Evolutionary conservation across 2,797 vertebrate genomes (phyloP).

Genomic region (Cichlasoma orientale): DNA sequence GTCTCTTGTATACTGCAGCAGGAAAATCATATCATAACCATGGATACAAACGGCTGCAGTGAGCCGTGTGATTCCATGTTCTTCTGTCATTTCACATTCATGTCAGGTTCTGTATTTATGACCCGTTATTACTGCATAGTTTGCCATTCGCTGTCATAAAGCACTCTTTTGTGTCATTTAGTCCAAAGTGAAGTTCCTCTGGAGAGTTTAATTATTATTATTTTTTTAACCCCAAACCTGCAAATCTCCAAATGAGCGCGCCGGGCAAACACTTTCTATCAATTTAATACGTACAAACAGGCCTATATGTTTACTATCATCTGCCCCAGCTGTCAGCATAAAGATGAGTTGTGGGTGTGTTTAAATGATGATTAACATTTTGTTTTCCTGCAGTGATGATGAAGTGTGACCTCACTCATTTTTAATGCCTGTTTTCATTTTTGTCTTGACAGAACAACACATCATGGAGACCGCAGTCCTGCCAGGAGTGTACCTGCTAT

Average conservation of each 20-base stretch:
- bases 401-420: neutral
- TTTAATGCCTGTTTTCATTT: constrained; percentile 22
- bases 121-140: neutral
- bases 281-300: neutral
- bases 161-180: neutral
- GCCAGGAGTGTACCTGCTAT: constrained; percentile 87
- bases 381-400: neutral
- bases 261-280: neutral
- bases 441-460: constrained; percentile 86
- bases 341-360: constrained; percentile 20
- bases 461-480: constrained; percentile 87
- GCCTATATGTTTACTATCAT: neutral
- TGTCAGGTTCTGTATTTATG: neutral
- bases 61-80: neutral
- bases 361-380: neutral
- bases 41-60: neutral
- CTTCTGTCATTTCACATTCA: neutral
- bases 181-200: neutral
- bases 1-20: neutral
- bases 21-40: neutral
- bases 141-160: no score
- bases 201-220: neutral
- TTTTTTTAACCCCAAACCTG: neutral
- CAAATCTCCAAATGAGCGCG: neutral
- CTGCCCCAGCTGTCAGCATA: constrained; percentile 15